phyloP scores from a whole-genome alignment of 2,797 vertebrate genomes.

The Pantherophis vulpinus region DNA sequence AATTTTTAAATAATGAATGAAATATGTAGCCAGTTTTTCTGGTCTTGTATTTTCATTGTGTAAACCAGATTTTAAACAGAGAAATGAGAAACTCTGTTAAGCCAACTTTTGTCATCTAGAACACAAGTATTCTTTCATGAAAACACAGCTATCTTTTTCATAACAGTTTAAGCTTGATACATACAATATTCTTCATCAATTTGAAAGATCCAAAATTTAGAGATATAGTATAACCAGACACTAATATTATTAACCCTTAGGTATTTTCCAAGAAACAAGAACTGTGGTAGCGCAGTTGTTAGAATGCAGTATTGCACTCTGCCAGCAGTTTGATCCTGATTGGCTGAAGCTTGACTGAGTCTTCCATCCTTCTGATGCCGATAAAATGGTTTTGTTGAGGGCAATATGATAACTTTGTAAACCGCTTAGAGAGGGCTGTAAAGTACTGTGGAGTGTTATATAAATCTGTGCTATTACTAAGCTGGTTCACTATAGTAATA shows the following conservation, averaged over 20 bases:
- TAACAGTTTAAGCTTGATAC: neutral
- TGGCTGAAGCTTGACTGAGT: too few species aligned
- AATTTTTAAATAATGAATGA: neutral
- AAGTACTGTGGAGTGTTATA: neutral
- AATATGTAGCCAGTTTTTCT: neutral
- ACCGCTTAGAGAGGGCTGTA: too few species aligned
- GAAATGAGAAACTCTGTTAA: neutral
- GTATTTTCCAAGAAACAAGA: neutral
- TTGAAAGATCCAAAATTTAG: neutral
- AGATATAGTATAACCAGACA: neutral
- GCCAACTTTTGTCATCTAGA: neutral
- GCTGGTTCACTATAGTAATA: neutral
- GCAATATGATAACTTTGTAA: too few species aligned
- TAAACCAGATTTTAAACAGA: neutral
- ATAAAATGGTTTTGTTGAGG: too few species aligned
- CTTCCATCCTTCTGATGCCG: too few species aligned
- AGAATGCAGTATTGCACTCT: too few species aligned
- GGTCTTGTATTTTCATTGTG: neutral
- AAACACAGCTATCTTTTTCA: neutral
- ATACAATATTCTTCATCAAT: neutral
- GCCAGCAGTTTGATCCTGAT: too few species aligned
- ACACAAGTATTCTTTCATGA: neutral
- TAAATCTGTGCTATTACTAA: neutral
- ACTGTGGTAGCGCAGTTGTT: neutral
- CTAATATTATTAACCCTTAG: neutral